Conservation (phyloP, 2,888 invertebrate species). For the Cantharis rufa region DNA sequence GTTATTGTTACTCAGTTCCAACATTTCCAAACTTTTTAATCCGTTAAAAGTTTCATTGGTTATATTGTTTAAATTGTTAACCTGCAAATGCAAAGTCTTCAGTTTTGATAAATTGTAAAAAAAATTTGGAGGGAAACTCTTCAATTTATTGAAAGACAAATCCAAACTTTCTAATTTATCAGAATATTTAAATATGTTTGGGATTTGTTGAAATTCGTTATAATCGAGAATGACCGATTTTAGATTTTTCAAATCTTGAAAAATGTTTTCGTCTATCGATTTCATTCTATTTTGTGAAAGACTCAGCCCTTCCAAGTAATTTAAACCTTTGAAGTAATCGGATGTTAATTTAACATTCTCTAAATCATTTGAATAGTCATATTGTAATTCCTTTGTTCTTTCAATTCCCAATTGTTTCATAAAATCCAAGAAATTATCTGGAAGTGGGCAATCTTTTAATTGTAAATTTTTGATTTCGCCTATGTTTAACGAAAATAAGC, state of each 20-base stretch:
- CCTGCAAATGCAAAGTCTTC: conserved; percentile 68
- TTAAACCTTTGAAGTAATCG: conserved; percentile 23
- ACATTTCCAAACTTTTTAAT: conserved; percentile 63
- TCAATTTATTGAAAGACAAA: conserved; percentile 69
- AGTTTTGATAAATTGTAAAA: conserved; percentile 67
- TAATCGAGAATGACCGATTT: background rate
- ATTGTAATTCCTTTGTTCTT: conserved; percentile 17
- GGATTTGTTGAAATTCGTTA: conserved; percentile 29
- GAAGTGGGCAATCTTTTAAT: background rate
- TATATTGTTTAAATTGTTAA: conserved; percentile 68
- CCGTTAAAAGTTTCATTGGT: conserved; percentile 67
- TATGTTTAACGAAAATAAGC: background rate
- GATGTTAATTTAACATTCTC: conserved; percentile 25
- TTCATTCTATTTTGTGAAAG: background rate
- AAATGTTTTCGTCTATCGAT: background rate
- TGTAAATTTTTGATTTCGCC: conserved; percentile 15
- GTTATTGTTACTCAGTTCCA: conserved; percentile 72
- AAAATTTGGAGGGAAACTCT: conserved; percentile 60
- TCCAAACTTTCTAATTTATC: conserved; percentile 56
- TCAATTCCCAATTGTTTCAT: background rate
- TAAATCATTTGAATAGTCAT: conserved; percentile 15
- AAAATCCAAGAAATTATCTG: background rate
- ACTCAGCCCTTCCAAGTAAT: background rate
- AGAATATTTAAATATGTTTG: conserved; percentile 36
- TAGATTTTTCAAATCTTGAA: background rate